Conservation (phyloP, 2,888 invertebrate genomes). For the Apamea crenata region DNA sequence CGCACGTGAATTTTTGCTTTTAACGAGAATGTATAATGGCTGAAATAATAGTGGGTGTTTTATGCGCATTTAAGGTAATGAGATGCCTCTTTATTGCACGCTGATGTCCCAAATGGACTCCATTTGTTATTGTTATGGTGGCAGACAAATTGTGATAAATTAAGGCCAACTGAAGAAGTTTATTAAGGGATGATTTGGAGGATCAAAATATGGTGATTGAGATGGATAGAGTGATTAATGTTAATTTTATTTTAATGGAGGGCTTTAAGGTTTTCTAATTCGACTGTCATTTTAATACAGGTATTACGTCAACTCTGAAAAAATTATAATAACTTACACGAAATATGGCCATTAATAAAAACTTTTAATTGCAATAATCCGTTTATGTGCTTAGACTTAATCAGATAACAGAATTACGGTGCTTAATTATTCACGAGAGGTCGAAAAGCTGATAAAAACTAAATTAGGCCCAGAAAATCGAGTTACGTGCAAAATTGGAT, state of each 20-base stretch:
- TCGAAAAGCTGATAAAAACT: constrained; percentile 51
- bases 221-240: constrained; percentile 37
- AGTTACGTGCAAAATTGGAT: constrained; percentile 53
- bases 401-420: constrained; percentile 34
- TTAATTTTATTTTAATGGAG: constrained; percentile 25
- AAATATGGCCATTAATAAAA: constrained; percentile 23
- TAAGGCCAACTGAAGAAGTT: constrained; percentile 40
- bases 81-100: constrained; percentile 58
- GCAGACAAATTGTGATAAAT: constrained; percentile 49
- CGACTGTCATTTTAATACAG: constrained; percentile 15
- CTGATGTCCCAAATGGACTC: constrained; percentile 32
- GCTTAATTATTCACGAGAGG: constrained; percentile 43
- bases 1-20: constrained; percentile 62
- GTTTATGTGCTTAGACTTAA: constrained; percentile 32
- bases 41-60: constrained; percentile 59
- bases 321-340: constrained; percentile 6
- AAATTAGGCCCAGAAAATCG: constrained; percentile 51
- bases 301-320: not conserved
- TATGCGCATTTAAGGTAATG: constrained; percentile 63
- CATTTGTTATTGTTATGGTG: constrained; percentile 43
- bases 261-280: not conserved
- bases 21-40: constrained; percentile 58
- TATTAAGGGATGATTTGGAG: constrained; percentile 19
- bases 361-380: constrained; percentile 33
- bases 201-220: constrained; percentile 40